Evolutionary conservation across 2,888 invertebrate species (phyloP).

Genomic region (Notodonta dromedarius): DNA sequence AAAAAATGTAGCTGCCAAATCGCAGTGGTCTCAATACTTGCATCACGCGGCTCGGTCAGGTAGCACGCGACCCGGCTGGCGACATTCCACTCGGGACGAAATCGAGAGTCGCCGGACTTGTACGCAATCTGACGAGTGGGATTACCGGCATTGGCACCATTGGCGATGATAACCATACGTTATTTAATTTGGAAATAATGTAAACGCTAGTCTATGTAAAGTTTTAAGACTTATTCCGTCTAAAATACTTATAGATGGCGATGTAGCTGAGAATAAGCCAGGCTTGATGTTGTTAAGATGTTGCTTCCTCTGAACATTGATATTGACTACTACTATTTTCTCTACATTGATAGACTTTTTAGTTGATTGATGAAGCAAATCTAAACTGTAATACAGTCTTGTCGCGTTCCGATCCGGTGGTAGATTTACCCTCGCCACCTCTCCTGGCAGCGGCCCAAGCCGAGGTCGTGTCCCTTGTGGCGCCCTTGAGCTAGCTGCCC

Average conservation of each 20-base stretch:
- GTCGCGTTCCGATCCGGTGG: too few relatives aligned
- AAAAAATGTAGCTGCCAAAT: not conserved
- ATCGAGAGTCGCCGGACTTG: constrained; percentile 63
- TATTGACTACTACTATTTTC: not conserved
- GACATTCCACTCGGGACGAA: constrained; percentile 65
- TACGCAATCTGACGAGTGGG: constrained; percentile 53
- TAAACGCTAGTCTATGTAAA: too few relatives aligned
- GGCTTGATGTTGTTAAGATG: too few relatives aligned
- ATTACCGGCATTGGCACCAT: constrained; percentile 49
- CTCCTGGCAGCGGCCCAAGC: too few relatives aligned
- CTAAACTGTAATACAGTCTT: not conserved
- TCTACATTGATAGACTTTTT: not conserved
- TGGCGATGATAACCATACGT: constrained; percentile 23
- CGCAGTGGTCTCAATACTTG: constrained; percentile 38
- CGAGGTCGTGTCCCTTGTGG: too few relatives aligned
- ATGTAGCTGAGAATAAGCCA: too few relatives aligned
- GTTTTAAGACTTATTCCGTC: too few relatives aligned
- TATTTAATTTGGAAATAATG: not conserved
- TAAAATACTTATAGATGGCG: too few relatives aligned
- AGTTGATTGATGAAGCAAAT: not conserved
- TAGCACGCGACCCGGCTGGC: constrained; percentile 49
- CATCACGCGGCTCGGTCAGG: constrained; percentile 42
- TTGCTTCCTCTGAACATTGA: not conserved
- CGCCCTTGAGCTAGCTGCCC: too few relatives aligned
- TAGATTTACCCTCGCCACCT: too few relatives aligned